Conservation (phyloP, 2,888 invertebrate genomes). For the Andrena chrysosceles region DNA sequence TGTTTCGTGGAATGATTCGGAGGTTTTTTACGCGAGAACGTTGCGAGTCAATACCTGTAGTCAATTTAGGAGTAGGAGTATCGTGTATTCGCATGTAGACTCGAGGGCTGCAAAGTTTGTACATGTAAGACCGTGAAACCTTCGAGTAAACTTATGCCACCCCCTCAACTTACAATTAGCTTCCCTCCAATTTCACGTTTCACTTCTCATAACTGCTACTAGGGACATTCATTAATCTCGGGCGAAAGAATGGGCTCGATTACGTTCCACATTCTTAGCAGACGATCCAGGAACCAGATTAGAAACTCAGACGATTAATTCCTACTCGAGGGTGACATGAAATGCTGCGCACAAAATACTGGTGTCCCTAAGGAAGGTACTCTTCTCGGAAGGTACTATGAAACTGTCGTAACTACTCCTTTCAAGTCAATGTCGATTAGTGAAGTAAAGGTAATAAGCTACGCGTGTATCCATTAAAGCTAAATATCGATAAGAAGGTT, state of each 20-base stretch:
- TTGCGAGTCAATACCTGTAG: slow-evolving; percentile 70
- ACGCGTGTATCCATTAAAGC: slow-evolving; percentile 16
- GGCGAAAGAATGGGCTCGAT: no score
- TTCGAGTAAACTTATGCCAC: slow-evolving; percentile 34
- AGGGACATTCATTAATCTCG: no score
- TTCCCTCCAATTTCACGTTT: no score
- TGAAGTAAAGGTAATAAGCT: slow-evolving; percentile 55
- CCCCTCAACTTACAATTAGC: background rate
- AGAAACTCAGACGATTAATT: background rate
- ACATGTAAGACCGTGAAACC: slow-evolving; percentile 44
- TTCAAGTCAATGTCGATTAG: slow-evolving; percentile 83
- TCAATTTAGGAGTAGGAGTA: slow-evolving; percentile 66
- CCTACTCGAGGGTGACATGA: slow-evolving; percentile 56
- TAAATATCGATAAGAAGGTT: slow-evolving; percentile 15
- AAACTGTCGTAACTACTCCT: slow-evolving; percentile 80
- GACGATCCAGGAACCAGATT: no score
- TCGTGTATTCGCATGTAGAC: slow-evolving; percentile 37
- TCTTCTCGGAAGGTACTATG: slow-evolving; percentile 62
- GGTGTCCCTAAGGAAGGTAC: slow-evolving; percentile 63
- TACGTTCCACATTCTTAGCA: background rate
- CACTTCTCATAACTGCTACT: background rate
- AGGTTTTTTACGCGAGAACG: slow-evolving; percentile 60
- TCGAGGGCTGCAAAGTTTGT: slow-evolving; percentile 47
- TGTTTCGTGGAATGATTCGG: slow-evolving; percentile 31
- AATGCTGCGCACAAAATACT: slow-evolving; percentile 79